Percentiles rank a stretch among this genome's conserved stretches.
Conservation (phyloP, 2,888 invertebrate species). For the Nemotelus pantherinus region DNA sequence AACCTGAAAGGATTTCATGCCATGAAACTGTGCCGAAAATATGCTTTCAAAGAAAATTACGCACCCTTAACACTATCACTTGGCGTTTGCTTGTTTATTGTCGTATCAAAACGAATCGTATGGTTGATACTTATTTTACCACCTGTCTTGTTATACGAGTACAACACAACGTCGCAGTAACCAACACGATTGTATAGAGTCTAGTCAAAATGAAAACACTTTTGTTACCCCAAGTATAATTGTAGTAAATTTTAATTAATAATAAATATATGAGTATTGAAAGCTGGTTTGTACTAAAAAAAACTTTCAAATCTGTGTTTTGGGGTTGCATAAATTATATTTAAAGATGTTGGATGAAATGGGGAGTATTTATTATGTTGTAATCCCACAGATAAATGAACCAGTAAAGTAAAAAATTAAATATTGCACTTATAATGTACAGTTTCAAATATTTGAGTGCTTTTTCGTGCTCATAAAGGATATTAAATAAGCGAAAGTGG, state of each 20-base stretch:
- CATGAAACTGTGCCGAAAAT: too few species aligned
- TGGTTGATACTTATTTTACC: conserved; percentile 52
- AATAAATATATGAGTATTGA: not conserved
- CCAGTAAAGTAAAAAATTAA: too few species aligned
- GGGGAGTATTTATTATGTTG: too few species aligned
- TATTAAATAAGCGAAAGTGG: too few species aligned
- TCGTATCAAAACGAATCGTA: conserved; percentile 48
- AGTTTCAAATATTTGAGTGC: too few species aligned
- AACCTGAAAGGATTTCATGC: conserved; percentile 12
- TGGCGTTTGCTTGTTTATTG: conserved; percentile 28
- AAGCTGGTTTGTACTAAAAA: too few species aligned
- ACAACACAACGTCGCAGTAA: conserved; percentile 57
- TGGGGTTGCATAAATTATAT: too few species aligned
- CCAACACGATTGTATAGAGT: conserved; percentile 61
- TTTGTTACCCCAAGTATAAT: conserved; percentile 2
- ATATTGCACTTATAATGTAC: too few species aligned
- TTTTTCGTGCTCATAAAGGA: too few species aligned
- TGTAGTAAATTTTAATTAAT: not conserved
- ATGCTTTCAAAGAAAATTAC: not conserved
- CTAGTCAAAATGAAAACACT: conserved; percentile 50
- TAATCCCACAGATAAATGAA: too few species aligned
- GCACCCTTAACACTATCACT: conserved; percentile 9
- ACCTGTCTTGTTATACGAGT: conserved; percentile 54
- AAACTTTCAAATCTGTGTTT: too few species aligned
- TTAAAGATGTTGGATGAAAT: too few species aligned